These are phyloP conservation scores for Meganola albula DNA, from an alignment of 2,888 invertebrate genomes.

Conservation along the genomic window DNA sequence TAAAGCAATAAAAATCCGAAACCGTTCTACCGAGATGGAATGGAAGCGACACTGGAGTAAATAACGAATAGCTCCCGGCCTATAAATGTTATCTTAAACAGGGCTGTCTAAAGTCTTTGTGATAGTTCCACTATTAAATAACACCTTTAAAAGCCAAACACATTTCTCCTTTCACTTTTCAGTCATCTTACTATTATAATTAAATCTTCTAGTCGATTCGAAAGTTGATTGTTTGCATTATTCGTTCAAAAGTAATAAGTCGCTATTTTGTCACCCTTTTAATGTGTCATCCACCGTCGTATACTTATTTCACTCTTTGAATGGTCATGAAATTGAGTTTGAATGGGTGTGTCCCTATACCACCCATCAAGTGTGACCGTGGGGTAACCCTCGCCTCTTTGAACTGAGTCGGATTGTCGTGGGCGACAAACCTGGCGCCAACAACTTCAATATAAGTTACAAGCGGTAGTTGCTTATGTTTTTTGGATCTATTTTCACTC, in stretches of 20 bases:
- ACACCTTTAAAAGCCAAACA: too few relatives aligned
- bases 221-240: too few relatives aligned
- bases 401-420: conserved; percentile 28
- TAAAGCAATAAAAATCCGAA: conserved; percentile 12
- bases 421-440: conserved; percentile 41
- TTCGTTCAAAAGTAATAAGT: too few relatives aligned
- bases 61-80: conserved; percentile 31
- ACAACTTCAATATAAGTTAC: conserved; percentile 23
- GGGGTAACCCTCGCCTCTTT: conserved; percentile 12
- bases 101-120: too few relatives aligned
- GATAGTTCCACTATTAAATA: too few relatives aligned
- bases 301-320: too few relatives aligned
- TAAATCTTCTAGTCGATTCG: too few relatives aligned
- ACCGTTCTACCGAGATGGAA: conserved; percentile 12
- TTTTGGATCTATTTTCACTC: too few relatives aligned
- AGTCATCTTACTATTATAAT: too few relatives aligned
- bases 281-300: too few relatives aligned
- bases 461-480: conserved; percentile 13
- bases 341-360: conserved; percentile 27
- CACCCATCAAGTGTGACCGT: neutral
- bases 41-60: conserved; percentile 24
- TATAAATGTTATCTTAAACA: conserved; percentile 21
- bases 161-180: too few relatives aligned
- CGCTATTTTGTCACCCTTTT: too few relatives aligned
- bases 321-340: conserved; percentile 34